Conservation (phyloP, 2,888 invertebrate species). For the Drosophila quinaria region DNA sequence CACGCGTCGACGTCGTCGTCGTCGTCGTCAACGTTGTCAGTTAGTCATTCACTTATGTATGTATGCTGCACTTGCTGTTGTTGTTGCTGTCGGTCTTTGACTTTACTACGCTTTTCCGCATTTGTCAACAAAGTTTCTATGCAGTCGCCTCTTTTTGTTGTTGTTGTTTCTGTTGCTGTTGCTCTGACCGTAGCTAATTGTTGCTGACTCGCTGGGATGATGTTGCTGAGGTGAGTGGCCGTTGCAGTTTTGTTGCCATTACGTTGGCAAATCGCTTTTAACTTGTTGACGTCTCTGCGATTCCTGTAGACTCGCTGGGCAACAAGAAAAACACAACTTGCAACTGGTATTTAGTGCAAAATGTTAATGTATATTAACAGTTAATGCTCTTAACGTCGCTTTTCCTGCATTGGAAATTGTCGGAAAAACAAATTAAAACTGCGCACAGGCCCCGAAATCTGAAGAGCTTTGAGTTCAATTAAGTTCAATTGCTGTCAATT, state of each 20-base stretch:
- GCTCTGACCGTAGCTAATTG: conserved; percentile 50
- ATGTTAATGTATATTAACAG: conserved; percentile 54
- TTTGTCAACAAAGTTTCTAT: conserved; percentile 61
- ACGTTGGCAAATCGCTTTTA: conserved; percentile 56
- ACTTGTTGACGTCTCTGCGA: conserved; percentile 42
- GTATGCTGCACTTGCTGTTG: conserved; percentile 27
- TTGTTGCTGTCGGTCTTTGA: conserved; percentile 66
- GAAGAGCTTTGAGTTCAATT: conserved; percentile 50
- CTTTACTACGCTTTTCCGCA: conserved; percentile 66
- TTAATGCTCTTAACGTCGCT: conserved; percentile 47
- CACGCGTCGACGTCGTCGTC: conserved; percentile 32
- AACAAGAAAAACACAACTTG: conserved; percentile 27
- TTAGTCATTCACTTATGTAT: conserved; percentile 59
- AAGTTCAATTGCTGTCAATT: conserved; percentile 77
- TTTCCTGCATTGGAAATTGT: conserved; percentile 52
- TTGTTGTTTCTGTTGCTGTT: conserved; percentile 29
- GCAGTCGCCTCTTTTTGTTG: conserved; percentile 18
- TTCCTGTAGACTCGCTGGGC: conserved; percentile 29
- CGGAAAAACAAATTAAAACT: conserved; percentile 56
- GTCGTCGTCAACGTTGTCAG: conserved; percentile 36
- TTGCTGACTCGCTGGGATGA: conserved; percentile 41
- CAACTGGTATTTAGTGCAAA: conserved; percentile 65
- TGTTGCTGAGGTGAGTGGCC: conserved; percentile 72
- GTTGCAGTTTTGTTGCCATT: conserved; percentile 59
- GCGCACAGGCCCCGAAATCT: conserved; percentile 22